Percentiles rank a stretch among this genome's conserved stretches.
Conservation (phyloP, 1,140 invertebrate species). For the Atta cephalotes region DNA sequence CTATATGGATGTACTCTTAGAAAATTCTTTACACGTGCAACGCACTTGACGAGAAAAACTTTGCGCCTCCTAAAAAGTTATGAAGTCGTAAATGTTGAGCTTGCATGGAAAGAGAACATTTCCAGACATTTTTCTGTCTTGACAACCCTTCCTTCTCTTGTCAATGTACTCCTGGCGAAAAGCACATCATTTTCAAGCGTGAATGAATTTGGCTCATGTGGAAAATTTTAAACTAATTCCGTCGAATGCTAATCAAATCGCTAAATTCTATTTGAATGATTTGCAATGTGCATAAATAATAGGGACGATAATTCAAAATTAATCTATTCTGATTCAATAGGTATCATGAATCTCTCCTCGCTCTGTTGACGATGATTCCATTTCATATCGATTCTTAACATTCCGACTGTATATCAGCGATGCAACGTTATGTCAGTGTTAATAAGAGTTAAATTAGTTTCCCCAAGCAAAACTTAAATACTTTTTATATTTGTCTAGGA, state of each 20-base stretch:
- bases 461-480: background rate
- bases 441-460: constrained; percentile 1
- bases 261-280: background rate
- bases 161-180: constrained; percentile 70
- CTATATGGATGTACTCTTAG: background rate
- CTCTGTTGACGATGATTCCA: background rate
- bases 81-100: constrained; percentile 81
- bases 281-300: background rate
- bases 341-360: constrained; percentile 14
- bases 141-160: constrained; percentile 69
- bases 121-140: constrained; percentile 71
- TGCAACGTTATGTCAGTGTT: background rate
- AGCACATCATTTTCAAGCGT: constrained; percentile 67
- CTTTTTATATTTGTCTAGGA: background rate
- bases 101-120: constrained; percentile 78
- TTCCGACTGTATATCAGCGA: background rate
- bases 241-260: constrained; percentile 11
- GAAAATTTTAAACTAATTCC: constrained; percentile 51
- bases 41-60: constrained; percentile 41
- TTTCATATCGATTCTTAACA: constrained; percentile 23
- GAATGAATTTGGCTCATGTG: constrained; percentile 77
- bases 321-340: constrained; percentile 10
- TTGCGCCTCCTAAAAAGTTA: constrained; percentile 65
- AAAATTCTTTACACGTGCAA: constrained; percentile 42
- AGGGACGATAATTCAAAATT: constrained; percentile 23